phyloP scores from a whole-genome alignment of 92 coral and sea anemone species.

The Porites cylindrica region DNA sequence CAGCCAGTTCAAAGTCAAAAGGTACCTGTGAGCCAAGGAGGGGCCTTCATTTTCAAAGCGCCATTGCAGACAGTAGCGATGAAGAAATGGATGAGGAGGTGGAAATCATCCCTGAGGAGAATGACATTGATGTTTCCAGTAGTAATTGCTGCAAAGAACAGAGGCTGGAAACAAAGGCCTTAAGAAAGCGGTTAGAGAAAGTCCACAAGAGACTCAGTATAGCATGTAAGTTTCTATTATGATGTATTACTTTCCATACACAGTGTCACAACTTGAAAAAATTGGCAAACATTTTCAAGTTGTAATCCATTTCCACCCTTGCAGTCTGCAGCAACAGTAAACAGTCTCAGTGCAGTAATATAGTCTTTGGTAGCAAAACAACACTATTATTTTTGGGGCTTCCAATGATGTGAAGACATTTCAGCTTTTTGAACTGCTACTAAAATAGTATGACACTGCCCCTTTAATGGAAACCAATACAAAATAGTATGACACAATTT shows the following conservation, averaged over 20 bases:
- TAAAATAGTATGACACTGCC: no score
- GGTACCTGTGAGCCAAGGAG: constrained; percentile 25
- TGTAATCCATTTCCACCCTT: no score
- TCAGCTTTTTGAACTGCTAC: no score
- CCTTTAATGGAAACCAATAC: no score
- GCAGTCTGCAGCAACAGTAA: no score
- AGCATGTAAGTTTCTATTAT: constrained; percentile 41
- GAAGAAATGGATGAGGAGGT: constrained; percentile 42
- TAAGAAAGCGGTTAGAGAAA: constrained; percentile 49
- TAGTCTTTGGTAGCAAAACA: no score
- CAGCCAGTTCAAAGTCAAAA: constrained; percentile 24
- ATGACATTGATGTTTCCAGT: constrained; percentile 21
- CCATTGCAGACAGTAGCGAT: constrained; percentile 41
- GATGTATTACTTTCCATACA: neutral
- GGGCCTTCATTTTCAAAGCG: constrained; percentile 36
- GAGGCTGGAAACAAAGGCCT: constrained; percentile 49
- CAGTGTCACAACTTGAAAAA: no score
- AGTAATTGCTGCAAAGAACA: constrained; percentile 55
- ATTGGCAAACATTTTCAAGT: no score
- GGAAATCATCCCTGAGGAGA: constrained; percentile 45
- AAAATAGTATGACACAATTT: no score
- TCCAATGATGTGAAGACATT: no score
- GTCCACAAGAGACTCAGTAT: constrained; percentile 29
- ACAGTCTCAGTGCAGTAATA: no score
- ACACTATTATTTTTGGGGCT: no score